These are phyloP conservation scores for Onychomys torridus DNA, from an alignment of 2,797 vertebrate species.

Conservation along the genomic window DNA sequence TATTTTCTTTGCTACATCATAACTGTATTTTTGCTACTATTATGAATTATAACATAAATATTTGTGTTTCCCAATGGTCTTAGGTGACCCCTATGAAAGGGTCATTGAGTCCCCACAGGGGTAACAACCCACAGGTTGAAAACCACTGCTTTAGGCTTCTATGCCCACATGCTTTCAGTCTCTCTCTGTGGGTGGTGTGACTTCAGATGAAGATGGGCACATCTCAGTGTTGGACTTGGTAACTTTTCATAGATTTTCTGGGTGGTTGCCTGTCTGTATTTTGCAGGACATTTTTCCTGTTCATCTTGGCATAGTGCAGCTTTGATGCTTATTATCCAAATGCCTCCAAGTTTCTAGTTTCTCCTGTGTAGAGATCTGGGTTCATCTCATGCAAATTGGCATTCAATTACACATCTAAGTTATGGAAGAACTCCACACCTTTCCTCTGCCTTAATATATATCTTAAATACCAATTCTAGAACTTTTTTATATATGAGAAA, in stretches of 20 bases:
- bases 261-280: neutral
- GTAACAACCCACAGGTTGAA: too few species aligned
- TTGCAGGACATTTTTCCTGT: neutral
- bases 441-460: slow-evolving; percentile 10
- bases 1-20: neutral
- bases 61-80: neutral
- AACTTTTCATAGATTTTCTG: neutral
- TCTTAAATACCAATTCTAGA: slow-evolving; percentile 51
- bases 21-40: neutral
- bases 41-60: neutral
- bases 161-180: neutral
- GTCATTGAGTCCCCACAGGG: too few species aligned
- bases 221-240: neutral
- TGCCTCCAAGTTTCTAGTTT: slow-evolving; percentile 50
- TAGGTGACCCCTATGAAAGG: neutral
- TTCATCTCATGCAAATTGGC: slow-evolving; percentile 8
- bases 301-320: neutral
- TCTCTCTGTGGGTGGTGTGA: neutral
- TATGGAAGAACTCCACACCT: neutral
- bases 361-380: neutral
- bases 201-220: neutral
- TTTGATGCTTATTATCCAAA: slow-evolving; percentile 41
- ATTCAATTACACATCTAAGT: slow-evolving; percentile 37
- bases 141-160: neutral
- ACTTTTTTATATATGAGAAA: neutral